Base-by-base conservation (phyloP, 2,888 invertebrate species). In the Heliconius sara region DNA sequence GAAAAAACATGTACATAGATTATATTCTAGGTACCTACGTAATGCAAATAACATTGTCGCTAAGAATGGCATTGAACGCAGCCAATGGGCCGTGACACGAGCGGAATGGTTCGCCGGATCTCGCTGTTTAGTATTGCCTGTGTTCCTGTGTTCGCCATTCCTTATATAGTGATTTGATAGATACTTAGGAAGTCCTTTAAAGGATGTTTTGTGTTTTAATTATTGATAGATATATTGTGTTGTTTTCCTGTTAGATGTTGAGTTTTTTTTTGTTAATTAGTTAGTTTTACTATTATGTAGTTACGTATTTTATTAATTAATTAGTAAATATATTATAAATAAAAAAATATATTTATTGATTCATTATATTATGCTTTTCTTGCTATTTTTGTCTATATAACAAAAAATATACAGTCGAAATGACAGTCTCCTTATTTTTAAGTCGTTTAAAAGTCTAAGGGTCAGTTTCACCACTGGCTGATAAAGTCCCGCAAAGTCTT, bases 41-140 rank as follows among this genome's bases (percentile, higher is more conserved):
- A 70, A 75, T 65, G 71, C 57, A 34, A 80, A 71, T 79, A 78
- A 57, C 70, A 81, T 76, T 78, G 77, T 75, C 68, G 63, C 60
- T 22, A 52, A 9, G 72, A 76, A 75, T 85, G 90, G 88, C 90
- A 92, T 91, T 92, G 91, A 91, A 88, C 86, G 87, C 86, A 86
- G 81, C 84, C 91, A 90, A 89, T 92, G 89, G 87, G 84, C 90
- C 89, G 91, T 91, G 89, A 89, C 88, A 84, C 68, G 78, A 60
- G 65, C 73, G 78, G 80, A 78, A 78, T 60, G 63, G 43, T 47
- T 60, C 81, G 79, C 83, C 84, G 83, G 84, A 82, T 82, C 84
- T 81, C 76, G 67, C 57, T 74, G 60, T 66, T 80, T 67, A 27
- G 80, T 78, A 67, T 67, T 77, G 79, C 71, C 72, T 72, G 65